These are phyloP conservation scores for Delphinus delphis DNA, from an alignment of 2,113 vertebrate genomes.

Conservation along the genomic window DNA sequence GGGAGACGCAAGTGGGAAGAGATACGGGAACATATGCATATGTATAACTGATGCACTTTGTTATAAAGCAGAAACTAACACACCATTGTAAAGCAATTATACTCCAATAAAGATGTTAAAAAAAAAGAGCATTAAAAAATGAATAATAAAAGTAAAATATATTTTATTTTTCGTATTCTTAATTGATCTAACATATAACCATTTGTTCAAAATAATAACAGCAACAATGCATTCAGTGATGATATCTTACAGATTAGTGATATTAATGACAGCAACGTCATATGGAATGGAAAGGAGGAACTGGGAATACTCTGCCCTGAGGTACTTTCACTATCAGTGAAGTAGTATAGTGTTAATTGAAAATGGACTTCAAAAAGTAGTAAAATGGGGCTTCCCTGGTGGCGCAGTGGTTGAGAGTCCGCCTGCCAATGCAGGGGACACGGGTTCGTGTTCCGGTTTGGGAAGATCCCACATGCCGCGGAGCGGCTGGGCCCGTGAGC, in stretches of 20 bases:
- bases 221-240: not conserved
- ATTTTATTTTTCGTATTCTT: not conserved
- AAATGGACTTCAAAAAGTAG: not conserved
- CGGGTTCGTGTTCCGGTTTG: rapidly evolving
- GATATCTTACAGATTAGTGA: not conserved
- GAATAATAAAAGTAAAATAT: not conserved
- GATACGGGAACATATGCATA: too few relatives aligned
- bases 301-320: not conserved
- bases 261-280: not conserved
- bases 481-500: too few relatives aligned
- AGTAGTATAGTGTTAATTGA: not conserved
- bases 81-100: too few relatives aligned
- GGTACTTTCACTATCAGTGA: not conserved
- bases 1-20: too few relatives aligned
- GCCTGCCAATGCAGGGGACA: too few relatives aligned
- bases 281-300: not conserved
- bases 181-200: not conserved
- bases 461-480: too few relatives aligned
- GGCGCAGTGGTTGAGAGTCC: too few relatives aligned
- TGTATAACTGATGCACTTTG: too few relatives aligned
- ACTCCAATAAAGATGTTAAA: too few relatives aligned
- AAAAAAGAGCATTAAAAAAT: not conserved
- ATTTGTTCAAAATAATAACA: not conserved
- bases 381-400: not conserved
- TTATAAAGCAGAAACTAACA: too few relatives aligned